These are phyloP conservation scores for Camelus bactrianus DNA, from an alignment of 2,113 vertebrate genomes.

Conservation along the genomic window DNA sequence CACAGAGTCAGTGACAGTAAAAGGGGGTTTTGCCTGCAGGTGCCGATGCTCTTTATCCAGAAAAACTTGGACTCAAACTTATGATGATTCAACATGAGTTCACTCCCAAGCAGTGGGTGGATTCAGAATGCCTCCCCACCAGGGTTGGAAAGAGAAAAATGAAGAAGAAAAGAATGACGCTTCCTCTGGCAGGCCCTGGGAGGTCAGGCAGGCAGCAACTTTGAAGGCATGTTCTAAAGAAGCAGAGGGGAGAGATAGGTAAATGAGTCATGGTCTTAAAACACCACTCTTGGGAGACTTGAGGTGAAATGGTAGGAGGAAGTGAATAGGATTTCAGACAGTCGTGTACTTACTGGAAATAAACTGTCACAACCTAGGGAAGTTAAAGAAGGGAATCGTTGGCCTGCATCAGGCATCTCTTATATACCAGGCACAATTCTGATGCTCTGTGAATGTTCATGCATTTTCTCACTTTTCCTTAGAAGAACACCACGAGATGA, in stretches of 20 bases:
- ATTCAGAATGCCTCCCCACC: background rate
- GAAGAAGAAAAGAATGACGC: background rate
- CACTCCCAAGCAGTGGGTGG: rapidly evolving
- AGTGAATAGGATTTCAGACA: background rate
- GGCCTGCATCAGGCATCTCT: background rate
- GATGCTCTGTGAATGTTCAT: background rate
- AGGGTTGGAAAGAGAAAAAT: background rate
- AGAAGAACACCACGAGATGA: background rate
- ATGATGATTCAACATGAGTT: background rate
- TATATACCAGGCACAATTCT: background rate
- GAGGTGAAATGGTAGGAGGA: background rate
- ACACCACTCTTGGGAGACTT: background rate
- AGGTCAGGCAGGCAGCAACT: background rate
- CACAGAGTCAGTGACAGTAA: background rate
- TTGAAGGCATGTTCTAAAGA: background rate
- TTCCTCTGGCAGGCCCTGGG: too few species aligned
- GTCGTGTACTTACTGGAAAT: background rate
- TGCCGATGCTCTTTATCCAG: background rate
- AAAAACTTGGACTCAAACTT: background rate
- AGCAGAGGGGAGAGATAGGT: background rate
- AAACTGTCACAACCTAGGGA: background rate
- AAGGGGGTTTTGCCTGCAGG: background rate
- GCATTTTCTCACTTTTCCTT: background rate
- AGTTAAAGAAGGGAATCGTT: background rate
- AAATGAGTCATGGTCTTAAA: background rate